Evolutionary conservation across 2,797 vertebrate genomes (phyloP).

Genomic region (Forpus xanthops): DNA sequence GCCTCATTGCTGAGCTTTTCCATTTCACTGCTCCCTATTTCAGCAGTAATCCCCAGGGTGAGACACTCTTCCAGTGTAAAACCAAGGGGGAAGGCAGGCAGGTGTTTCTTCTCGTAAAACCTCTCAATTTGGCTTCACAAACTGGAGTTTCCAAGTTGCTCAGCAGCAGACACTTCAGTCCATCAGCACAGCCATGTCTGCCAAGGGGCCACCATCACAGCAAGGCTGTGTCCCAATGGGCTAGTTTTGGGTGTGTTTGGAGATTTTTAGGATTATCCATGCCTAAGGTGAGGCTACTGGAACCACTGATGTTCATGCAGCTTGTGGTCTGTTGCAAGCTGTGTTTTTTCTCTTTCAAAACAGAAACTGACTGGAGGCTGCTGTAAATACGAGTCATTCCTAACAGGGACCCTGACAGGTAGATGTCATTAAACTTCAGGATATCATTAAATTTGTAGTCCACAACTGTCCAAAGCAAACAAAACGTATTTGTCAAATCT

Average conservation of each 20-base stretch:
- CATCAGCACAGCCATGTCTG: neutral
- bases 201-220: neutral
- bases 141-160: slow-evolving; percentile 23
- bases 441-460: neutral
- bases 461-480: neutral
- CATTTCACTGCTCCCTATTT: slow-evolving; percentile 47
- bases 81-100: neutral
- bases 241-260: neutral
- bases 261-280: neutral
- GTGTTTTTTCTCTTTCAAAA: neutral
- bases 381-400: neutral
- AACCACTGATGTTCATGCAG: neutral
- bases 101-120: slow-evolving; percentile 26
- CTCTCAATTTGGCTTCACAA: slow-evolving; percentile 34
- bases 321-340: neutral
- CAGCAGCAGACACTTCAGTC: slow-evolving; percentile 17
- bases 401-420: neutral
- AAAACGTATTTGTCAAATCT: neutral
- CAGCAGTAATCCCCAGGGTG: slow-evolving; percentile 25
- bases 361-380: neutral
- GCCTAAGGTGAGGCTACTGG: neutral
- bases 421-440: neutral
- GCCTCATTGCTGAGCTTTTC: slow-evolving; percentile 48
- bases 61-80: neutral
- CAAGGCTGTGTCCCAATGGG: neutral